A percentile compares a stretch with the other conserved stretches of the same genome.
These are phyloP conservation scores for Pygmarrhopalites habei DNA, from an alignment of 1,140 invertebrate species.

Conservation along the genomic window DNA sequence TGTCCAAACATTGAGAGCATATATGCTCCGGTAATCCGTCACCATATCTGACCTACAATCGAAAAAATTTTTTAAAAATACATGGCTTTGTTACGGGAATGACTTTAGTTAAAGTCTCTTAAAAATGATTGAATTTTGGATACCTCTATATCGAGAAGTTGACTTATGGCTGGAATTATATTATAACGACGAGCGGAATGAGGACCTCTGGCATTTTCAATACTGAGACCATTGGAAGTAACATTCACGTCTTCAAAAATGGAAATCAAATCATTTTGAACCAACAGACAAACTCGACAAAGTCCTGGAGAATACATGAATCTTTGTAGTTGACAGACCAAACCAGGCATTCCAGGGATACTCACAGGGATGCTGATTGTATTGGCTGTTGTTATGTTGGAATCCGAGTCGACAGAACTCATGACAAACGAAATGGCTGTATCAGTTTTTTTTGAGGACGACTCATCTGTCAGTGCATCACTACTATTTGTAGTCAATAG, in stretches of 20 bases:
- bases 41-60: no score
- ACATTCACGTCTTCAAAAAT: constrained; percentile 29
- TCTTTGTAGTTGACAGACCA: constrained; percentile 1
- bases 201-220: constrained; percentile 28
- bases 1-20: constrained; percentile 20
- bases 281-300: constrained; percentile 28
- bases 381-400: not conserved
- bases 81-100: no score
- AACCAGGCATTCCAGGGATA: not conserved
- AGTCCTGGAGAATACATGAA: constrained; percentile 17
- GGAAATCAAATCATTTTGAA: constrained; percentile 18
- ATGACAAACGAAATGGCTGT: not conserved
- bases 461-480: no score
- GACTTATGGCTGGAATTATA: constrained; percentile 25
- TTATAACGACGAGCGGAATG: constrained; percentile 20
- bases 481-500: no score
- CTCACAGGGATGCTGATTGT: not conserved
- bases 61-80: no score
- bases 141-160: constrained; percentile 30
- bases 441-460: not conserved
- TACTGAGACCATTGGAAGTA: constrained; percentile 5
- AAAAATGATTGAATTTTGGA: not conserved
- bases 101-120: not conserved
- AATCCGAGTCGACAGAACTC: no score
- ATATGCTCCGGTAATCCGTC: no score